Evolutionary conservation across 2,113 vertebrate genomes (phyloP), one percentile per base, ranked within the genome.

Genomic region (Gobius niger): DNA sequence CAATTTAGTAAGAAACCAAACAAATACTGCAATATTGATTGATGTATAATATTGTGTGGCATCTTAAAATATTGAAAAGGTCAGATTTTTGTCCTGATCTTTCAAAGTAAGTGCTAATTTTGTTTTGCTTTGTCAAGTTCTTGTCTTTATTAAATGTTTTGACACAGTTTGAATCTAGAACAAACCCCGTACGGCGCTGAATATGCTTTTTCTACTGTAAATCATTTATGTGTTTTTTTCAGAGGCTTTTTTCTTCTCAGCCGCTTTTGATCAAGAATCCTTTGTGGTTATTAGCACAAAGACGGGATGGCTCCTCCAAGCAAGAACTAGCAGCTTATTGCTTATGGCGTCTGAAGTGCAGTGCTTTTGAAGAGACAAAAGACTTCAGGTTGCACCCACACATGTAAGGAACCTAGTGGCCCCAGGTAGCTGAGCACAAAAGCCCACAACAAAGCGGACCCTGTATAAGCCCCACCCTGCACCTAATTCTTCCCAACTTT

Each of bases 391-490:
- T 68, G n/a, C 49, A 56, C 42, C 62, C 44, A 47, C 57, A 18
- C 18, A 77, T 47, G 47, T 69, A 70, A 68, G 80, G 82, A 75
- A 60, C 41, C 78, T 44, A 66, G 47, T 13, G 47, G 75, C 81
- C 87, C 82, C 68, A 44, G 83, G 81, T 70, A 18, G 19, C 44
- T 34, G 59, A 74, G 77, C 51, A 81, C 86, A 86, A 85, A 86
- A 81, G 77, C 56, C 61, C 16, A 77, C 70, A 83, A 86, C 87
- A 87, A 85, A 87, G 82, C 49, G 4, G 3, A 50, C 9, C 62
- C 14, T 54, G 52, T 54, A 34, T 7, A 74, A 15, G 65, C 75
- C 65, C 69, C 83, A 10, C 80, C 80, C 72, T 44, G 24, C 62
- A 66, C 60, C 66, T 53, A 66, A 65, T 72, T 68, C 60, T 61